phyloP scores from a whole-genome alignment of 2,113 vertebrate species.

The Sapajus apella region DNA sequence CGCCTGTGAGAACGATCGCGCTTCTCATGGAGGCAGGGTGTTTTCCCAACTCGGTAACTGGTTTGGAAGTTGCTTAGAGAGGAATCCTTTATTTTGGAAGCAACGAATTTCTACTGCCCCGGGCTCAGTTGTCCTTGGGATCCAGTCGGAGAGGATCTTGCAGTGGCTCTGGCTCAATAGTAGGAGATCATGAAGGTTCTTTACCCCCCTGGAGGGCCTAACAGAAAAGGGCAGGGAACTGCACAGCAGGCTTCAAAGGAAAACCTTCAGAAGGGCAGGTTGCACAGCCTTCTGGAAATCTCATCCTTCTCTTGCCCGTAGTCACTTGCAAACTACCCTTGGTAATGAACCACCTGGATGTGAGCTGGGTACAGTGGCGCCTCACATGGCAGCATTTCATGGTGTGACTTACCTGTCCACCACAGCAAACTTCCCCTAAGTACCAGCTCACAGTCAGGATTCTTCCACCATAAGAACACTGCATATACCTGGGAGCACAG shows the following conservation, averaged over 20 bases:
- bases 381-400: neutral
- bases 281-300: neutral
- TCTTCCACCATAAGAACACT: neutral
- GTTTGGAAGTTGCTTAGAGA: neutral
- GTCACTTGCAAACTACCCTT: neutral
- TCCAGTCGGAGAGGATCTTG: neutral
- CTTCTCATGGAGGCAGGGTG: neutral
- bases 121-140: neutral
- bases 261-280: neutral
- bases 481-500: neutral
- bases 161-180: neutral
- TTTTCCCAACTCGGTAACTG: neutral
- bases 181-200: neutral
- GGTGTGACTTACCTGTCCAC: neutral
- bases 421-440: too few relatives aligned
- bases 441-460: neutral
- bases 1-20: neutral
- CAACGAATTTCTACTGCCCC: neutral
- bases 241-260: neutral
- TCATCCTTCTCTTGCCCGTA: neutral
- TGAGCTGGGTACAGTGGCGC: neutral
- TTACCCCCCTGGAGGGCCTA: neutral
- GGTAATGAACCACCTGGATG: neutral
- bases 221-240: neutral
- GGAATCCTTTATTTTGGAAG: neutral